phyloP scores from a whole-genome alignment of 2,113 vertebrate species.

The Prunella himalayana region DNA sequence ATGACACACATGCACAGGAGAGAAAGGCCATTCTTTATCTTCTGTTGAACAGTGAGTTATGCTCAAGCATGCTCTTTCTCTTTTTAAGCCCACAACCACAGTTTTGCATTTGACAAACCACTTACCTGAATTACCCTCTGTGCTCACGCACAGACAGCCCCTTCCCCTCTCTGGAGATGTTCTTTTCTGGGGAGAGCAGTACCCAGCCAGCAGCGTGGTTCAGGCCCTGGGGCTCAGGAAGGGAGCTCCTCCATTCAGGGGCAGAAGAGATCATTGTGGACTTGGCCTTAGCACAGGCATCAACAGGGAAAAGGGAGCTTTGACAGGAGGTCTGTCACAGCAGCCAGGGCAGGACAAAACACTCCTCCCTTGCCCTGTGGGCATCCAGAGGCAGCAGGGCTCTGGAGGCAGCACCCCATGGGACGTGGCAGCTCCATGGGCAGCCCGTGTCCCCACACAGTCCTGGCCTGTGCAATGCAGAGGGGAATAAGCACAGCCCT shows the following conservation, averaged over 20 bases:
- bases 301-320: background rate
- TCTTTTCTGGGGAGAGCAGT: background rate
- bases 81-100: background rate
- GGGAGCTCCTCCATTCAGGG: background rate
- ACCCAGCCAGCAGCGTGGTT: fast-evolving
- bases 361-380: background rate
- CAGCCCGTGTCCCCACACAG: background rate
- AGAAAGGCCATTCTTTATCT: background rate
- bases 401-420: fast-evolving
- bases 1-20: slow-evolving; percentile 27
- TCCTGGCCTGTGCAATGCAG: background rate
- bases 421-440: fast-evolving
- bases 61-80: background rate
- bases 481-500: background rate
- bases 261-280: background rate
- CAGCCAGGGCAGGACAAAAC: background rate
- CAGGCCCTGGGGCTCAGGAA: background rate
- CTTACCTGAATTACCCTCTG: background rate
- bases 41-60: background rate
- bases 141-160: background rate
- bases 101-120: background rate
- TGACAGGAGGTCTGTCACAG: background rate
- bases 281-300: background rate
- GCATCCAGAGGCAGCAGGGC: background rate
- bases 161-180: background rate